These are phyloP conservation scores for Lumbricus terrestris DNA, from an alignment of 2,888 invertebrate genomes.

Conservation along the genomic window DNA sequence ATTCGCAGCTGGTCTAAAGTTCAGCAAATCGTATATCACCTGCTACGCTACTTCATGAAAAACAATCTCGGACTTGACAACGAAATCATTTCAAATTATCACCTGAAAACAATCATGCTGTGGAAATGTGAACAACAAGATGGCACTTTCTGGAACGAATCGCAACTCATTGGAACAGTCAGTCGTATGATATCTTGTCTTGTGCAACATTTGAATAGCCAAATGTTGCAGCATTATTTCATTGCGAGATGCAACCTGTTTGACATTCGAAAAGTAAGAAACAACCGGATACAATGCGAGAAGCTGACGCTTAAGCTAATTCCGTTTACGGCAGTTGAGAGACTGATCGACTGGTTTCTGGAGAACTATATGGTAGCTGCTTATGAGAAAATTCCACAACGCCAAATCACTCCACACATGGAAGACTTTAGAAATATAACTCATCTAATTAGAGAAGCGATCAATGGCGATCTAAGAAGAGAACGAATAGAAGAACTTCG, in stretches of 20 bases:
- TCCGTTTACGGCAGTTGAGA: neutral
- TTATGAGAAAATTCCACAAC: neutral
- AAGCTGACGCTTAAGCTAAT: neutral
- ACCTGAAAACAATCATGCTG: neutral
- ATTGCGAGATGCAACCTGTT: neutral
- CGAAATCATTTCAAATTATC: neutral
- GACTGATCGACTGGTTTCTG: neutral
- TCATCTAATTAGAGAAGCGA: neutral
- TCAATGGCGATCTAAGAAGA: neutral
- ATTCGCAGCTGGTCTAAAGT: neutral
- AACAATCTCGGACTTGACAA: neutral
- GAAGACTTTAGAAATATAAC: neutral
- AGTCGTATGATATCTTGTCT: neutral
- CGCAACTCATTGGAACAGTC: neutral
- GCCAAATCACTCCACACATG: neutral
- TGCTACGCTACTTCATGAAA: neutral
- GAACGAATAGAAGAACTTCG: neutral
- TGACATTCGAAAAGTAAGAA: neutral
- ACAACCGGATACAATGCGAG: neutral
- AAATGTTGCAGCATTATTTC: neutral
- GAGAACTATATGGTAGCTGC: neutral
- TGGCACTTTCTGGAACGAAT: neutral
- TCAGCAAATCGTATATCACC: neutral
- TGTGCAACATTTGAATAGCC: neutral
- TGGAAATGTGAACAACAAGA: neutral